Evolutionary conservation across 1,140 invertebrate species (phyloP).

Genomic region (Chlorops oryzae): DNA sequence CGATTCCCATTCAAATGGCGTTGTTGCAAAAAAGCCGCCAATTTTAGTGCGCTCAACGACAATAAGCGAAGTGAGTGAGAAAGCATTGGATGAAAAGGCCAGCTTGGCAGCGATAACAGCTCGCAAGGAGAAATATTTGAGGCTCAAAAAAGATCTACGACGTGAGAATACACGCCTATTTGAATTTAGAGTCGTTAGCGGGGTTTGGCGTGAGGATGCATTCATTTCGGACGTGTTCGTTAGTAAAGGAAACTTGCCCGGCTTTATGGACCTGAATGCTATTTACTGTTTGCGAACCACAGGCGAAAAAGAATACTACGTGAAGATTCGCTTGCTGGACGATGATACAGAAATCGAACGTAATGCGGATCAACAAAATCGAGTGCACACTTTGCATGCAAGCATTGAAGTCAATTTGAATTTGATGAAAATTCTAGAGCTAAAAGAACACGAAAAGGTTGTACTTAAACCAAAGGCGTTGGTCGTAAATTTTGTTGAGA

Average conservation of each 20-base stretch:
- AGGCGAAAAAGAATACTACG: slow-evolving; percentile 41
- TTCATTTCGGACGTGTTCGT: slow-evolving; percentile 45
- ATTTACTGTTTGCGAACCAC: slow-evolving; percentile 36
- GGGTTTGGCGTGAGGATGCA: slow-evolving; percentile 33
- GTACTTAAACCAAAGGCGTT: slow-evolving; percentile 34
- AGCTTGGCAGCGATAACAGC: no score
- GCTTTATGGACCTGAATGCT: slow-evolving; percentile 37
- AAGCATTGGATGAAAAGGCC: no score
- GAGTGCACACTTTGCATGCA: slow-evolving; percentile 40
- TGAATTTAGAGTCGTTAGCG: slow-evolving; percentile 39
- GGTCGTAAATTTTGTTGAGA: slow-evolving; percentile 47
- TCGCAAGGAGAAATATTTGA: no score
- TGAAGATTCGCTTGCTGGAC: slow-evolving; percentile 27
- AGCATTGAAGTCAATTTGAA: slow-evolving; percentile 43
- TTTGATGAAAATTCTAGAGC: slow-evolving; percentile 38
- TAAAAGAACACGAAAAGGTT: slow-evolving; percentile 38
- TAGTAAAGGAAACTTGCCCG: slow-evolving; percentile 31
- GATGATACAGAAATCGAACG: slow-evolving; percentile 19
- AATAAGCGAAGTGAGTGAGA: slow-evolving; percentile 26
- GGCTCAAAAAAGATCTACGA: slow-evolving; percentile 33
- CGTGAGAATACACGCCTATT: slow-evolving; percentile 31
- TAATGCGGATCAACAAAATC: no score
- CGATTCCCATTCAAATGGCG: no score
- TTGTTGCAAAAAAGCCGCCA: no score
- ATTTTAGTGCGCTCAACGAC: slow-evolving; percentile 28